Evolutionary conservation across 2,797 vertebrate species (phyloP).

Genomic region (Cryptoblepharus egeriae): DNA sequence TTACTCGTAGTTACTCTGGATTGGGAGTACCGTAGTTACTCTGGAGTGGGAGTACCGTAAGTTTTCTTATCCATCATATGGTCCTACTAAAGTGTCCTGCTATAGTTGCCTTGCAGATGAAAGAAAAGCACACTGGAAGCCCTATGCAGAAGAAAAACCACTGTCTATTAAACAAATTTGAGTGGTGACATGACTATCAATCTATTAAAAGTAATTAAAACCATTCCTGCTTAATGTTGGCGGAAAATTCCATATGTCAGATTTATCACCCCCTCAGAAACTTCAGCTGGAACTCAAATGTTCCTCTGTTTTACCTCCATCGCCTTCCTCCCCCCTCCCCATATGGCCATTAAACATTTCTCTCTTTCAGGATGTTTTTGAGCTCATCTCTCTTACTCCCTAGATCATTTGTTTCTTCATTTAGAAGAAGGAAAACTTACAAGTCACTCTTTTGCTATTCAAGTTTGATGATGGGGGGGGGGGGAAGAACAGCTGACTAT

Average conservation of each 20-base stretch:
- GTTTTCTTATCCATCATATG: not conserved
- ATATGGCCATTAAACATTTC: constrained; percentile 81
- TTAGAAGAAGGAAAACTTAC: constrained; percentile 72
- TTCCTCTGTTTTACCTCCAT: constrained; percentile 62
- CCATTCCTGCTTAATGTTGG: constrained; percentile 68
- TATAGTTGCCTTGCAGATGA: not conserved
- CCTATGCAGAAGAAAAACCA: constrained; percentile 31
- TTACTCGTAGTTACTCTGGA: too few species aligned
- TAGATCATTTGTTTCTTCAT: constrained; percentile 81
- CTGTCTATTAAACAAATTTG: constrained; percentile 62
- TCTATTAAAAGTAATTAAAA: constrained; percentile 69
- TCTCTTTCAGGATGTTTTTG: constrained; percentile 82
- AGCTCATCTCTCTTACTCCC: constrained; percentile 79
- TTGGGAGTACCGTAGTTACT: too few species aligned
- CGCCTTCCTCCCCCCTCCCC: constrained; percentile 65
- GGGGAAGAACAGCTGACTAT: constrained; percentile 81
- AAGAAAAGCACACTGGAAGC: not conserved
- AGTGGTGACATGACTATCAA: constrained; percentile 65
- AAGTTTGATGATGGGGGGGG: constrained; percentile 72
- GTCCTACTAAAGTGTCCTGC: too few species aligned
- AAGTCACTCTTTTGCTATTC: constrained; percentile 84
- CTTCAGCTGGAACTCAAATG: constrained; percentile 75
- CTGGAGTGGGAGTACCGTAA: too few species aligned
- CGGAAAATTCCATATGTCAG: constrained; percentile 69
- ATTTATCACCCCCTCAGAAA: constrained; percentile 67